A percentile compares a stretch with the other conserved stretches of the same genome.
phyloP scores from a whole-genome alignment of 2,113 vertebrate species.

The Sinocyclocheilus maitianheensis region DNA sequence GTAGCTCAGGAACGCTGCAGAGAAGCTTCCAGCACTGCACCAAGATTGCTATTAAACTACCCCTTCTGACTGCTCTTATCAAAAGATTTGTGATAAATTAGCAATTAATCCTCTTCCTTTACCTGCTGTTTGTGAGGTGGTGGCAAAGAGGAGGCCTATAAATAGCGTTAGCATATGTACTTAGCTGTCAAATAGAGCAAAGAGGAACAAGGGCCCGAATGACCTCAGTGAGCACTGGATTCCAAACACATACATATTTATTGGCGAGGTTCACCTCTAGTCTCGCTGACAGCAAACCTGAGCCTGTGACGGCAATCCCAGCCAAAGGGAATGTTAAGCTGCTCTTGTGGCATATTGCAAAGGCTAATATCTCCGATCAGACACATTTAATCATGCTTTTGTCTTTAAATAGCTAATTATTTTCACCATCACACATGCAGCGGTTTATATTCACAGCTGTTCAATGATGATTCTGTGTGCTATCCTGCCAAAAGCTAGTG shows the following conservation, averaged over 20 bases:
- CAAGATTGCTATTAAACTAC: not conserved
- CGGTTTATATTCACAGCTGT: not conserved
- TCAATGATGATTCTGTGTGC: not conserved
- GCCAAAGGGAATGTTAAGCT: slow-evolving; percentile 36
- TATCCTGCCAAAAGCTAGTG: not conserved
- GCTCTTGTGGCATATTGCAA: slow-evolving; percentile 1
- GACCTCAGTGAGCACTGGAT: slow-evolving; percentile 62
- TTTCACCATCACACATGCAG: slow-evolving; percentile 8
- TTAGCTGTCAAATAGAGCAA: slow-evolving; percentile 60
- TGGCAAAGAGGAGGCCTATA: slow-evolving; percentile 59
- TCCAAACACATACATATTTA: slow-evolving; percentile 71
- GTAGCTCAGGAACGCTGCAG: not conserved
- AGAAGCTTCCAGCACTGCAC: not conserved
- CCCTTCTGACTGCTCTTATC: slow-evolving; percentile 8
- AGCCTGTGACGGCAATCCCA: slow-evolving; percentile 49
- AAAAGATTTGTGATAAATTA: slow-evolving; percentile 46
- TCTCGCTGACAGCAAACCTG: slow-evolving; percentile 59
- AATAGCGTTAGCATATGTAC: slow-evolving; percentile 65
- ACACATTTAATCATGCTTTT: slow-evolving; percentile 20
- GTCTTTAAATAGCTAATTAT: slow-evolving; percentile 37
- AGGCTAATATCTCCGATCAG: slow-evolving; percentile 21
- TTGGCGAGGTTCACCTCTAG: slow-evolving; percentile 66
- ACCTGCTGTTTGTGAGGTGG: slow-evolving; percentile 60
- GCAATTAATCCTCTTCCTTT: slow-evolving; percentile 60
- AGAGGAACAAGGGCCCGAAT: slow-evolving; percentile 63